A percentile compares a stretch with the other conserved stretches of the same genome.
phyloP scores from a whole-genome alignment of 2,797 vertebrate species.

The Enteromius thamalakanensis region DNA sequence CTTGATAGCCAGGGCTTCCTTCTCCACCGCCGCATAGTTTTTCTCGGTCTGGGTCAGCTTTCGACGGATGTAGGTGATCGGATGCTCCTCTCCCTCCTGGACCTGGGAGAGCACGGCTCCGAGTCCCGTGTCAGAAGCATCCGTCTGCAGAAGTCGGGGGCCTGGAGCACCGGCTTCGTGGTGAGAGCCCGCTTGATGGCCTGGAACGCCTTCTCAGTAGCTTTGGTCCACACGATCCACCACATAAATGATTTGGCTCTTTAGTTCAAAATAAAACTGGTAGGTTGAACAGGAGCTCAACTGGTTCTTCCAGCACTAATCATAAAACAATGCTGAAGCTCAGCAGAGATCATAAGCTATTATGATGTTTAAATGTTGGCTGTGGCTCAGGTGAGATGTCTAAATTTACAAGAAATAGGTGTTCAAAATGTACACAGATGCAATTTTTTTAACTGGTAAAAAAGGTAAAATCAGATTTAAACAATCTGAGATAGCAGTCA shows the following conservation, averaged over 20 bases:
- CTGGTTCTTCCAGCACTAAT: background rate
- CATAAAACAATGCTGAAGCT: background rate
- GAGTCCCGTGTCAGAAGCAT: no score
- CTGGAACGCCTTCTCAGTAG: no score
- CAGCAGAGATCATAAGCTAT: background rate
- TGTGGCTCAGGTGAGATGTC: background rate
- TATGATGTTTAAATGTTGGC: background rate
- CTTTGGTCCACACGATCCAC: no score
- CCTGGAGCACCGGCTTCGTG: no score
- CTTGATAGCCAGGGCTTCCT: no score
- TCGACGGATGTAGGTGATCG: no score
- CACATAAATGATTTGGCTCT: background rate
- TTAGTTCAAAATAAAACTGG: constrained; percentile 24
- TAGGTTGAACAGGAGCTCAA: background rate
- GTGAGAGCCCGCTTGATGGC: no score
- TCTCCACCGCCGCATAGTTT: no score
- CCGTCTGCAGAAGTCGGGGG: no score
- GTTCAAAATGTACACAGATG: background rate
- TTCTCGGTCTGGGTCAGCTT: no score
- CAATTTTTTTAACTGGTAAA: background rate
- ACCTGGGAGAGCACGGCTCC: no score
- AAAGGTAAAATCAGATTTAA: background rate
- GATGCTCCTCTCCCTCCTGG: no score
- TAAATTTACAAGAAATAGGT: background rate
- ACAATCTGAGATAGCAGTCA: background rate